Conservation (phyloP, 2,888 invertebrate species). For the Erebia aethiops region DNA sequence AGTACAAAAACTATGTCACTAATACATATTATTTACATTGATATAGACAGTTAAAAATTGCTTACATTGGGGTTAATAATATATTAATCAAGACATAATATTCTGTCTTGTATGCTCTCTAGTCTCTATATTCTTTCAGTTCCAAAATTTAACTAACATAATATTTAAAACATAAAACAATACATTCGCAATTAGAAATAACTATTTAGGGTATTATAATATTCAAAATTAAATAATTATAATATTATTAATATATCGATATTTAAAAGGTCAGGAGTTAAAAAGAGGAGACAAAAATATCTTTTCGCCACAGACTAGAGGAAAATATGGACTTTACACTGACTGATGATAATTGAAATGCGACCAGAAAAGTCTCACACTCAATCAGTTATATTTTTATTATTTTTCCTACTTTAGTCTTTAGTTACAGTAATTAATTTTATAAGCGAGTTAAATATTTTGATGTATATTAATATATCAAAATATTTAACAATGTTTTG, state of each 20-base stretch:
- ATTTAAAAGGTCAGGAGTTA: not conserved
- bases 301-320: not conserved
- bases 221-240: conserved; percentile 9
- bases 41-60: conserved; percentile 54
- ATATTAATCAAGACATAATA: conserved; percentile 40
- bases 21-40: conserved; percentile 69
- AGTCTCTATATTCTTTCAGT: conserved; percentile 49
- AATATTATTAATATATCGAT: not conserved
- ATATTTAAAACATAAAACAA: conserved; percentile 40
- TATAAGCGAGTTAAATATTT: too few relatives aligned
- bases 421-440: too few relatives aligned
- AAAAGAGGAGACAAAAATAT: not conserved
- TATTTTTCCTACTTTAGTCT: too few relatives aligned
- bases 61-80: conserved; percentile 44
- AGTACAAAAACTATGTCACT: conserved; percentile 65
- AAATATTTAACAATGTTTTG: not conserved
- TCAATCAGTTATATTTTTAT: too few relatives aligned
- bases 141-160: conserved; percentile 48
- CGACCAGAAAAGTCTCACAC: not conserved
- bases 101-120: conserved; percentile 20
- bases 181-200: conserved; percentile 28
- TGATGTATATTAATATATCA: too few relatives aligned
- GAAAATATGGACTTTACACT: not conserved
- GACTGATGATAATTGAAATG: not conserved
- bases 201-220: not conserved